A percentile compares a stretch with the other conserved stretches of the same genome.
These are phyloP conservation scores for Eupithecia subfuscata DNA, from an alignment of 2,888 invertebrate species.

Conservation along the genomic window DNA sequence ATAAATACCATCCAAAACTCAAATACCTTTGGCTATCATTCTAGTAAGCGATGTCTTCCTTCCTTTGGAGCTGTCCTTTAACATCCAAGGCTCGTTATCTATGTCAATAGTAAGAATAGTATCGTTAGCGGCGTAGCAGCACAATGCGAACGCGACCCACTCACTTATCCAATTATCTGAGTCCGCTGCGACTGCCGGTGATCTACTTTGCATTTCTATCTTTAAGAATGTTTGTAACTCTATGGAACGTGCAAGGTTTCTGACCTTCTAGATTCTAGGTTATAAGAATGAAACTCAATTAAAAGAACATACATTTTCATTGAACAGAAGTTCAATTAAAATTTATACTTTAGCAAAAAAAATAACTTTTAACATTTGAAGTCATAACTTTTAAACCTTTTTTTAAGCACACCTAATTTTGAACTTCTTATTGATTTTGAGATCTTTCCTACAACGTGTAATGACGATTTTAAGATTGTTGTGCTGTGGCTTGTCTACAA, in stretches of 20 bases:
- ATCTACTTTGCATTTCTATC: slow-evolving; percentile 37
- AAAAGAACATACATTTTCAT: too few relatives aligned
- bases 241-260: neutral
- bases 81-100: slow-evolving; percentile 15
- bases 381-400: too few relatives aligned
- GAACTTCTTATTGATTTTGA: too few relatives aligned
- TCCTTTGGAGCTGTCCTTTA: neutral
- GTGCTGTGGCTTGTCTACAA: too few relatives aligned
- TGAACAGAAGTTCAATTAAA: too few relatives aligned
- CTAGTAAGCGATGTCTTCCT: neutral
- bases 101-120: slow-evolving; percentile 20
- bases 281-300: too few relatives aligned
- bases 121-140: slow-evolving; percentile 27
- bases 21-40: neutral
- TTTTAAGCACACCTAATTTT: too few relatives aligned
- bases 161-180: slow-evolving; percentile 44
- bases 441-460: too few relatives aligned
- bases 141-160: slow-evolving; percentile 22
- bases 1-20: neutral
- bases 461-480: too few relatives aligned
- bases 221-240: slow-evolving; percentile 14
- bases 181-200: slow-evolving; percentile 32
- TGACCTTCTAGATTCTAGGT: neutral
- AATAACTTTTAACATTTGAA: too few relatives aligned
- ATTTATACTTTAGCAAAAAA: too few relatives aligned